These are phyloP conservation scores for Drosophila kikkawai DNA, from an alignment of 1,140 invertebrate genomes.

Conservation along the genomic window DNA sequence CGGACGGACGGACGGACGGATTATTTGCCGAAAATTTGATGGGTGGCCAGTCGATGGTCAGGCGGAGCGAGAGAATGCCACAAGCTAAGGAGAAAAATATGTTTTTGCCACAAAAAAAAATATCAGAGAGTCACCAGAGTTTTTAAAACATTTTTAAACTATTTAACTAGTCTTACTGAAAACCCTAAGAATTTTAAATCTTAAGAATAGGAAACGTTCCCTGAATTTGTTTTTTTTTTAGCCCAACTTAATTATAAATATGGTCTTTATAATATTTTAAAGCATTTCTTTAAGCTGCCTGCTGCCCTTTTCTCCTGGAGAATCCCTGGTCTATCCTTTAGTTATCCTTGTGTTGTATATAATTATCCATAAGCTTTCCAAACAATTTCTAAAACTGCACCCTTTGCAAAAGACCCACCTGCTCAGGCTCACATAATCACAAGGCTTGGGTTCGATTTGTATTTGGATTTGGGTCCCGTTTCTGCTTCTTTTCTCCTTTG, in stretches of 20 bases:
- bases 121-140: background rate
- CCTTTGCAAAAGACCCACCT: slow-evolving; percentile 13
- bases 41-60: slow-evolving; percentile 6
- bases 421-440: slow-evolving; percentile 22
- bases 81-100: background rate
- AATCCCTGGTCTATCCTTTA: background rate
- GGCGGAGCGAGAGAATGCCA: background rate
- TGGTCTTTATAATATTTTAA: background rate
- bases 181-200: no score
- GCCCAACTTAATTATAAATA: no score
- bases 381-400: background rate
- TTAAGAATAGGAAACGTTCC: no score
- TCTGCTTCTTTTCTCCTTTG: slow-evolving; percentile 1
- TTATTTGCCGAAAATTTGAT: slow-evolving; percentile 15
- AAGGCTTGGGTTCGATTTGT: slow-evolving; percentile 4
- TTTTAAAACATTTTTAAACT: background rate
- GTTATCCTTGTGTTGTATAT: background rate
- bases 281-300: background rate
- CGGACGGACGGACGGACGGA: background rate
- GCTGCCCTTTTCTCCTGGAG: background rate
- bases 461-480: background rate
- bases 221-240: no score
- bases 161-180: no score
- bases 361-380: background rate
- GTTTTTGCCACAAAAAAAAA: background rate